Evolutionary conservation across 2,113 vertebrate species (phyloP).

Genomic region (Tauraco erythrolophus): DNA sequence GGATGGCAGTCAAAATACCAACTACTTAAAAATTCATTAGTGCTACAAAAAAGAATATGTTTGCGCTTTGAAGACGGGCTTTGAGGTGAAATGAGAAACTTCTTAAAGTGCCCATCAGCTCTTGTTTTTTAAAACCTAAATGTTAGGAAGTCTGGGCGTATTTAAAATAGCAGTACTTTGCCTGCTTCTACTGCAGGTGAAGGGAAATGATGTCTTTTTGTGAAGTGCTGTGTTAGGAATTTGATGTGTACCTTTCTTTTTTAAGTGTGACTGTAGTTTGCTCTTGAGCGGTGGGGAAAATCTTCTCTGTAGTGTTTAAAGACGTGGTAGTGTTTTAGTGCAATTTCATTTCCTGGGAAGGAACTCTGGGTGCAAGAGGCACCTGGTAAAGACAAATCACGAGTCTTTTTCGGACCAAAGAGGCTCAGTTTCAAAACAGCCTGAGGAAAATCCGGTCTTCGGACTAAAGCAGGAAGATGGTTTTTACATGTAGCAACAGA

Average conservation of each 20-base stretch:
- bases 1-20: constrained; percentile 49
- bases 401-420: background rate
- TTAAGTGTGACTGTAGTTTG: background rate
- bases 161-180: background rate
- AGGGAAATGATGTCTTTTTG: background rate
- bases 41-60: background rate
- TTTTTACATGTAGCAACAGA: background rate
- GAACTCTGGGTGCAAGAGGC: background rate
- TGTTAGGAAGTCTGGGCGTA: background rate
- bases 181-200: background rate
- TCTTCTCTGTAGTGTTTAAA: background rate
- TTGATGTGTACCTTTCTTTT: background rate
- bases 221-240: background rate
- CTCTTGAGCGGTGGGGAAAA: background rate
- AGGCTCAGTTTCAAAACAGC: background rate
- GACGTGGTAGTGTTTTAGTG: background rate
- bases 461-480: background rate
- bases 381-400: background rate
- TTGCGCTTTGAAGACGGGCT: background rate
- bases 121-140: background rate
- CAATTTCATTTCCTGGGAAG: background rate
- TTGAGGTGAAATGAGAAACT: background rate
- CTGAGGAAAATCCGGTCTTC: background rate
- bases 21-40: constrained; percentile 58
- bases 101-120: background rate